phyloP scores from a whole-genome alignment of 2,113 vertebrate genomes.

The Scatophagus argus region DNA sequence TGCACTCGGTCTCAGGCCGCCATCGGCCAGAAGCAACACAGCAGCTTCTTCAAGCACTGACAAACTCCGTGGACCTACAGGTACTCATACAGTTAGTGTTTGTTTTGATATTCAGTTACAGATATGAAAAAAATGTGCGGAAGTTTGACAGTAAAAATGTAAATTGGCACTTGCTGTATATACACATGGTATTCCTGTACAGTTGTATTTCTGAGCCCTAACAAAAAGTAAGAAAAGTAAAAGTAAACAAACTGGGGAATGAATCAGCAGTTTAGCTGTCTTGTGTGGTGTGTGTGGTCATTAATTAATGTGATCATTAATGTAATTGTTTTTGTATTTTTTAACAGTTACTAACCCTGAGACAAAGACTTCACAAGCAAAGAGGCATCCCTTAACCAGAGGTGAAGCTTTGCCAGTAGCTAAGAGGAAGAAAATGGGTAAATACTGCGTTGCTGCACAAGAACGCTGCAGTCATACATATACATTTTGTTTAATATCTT shows the following conservation, averaged over 20 bases:
- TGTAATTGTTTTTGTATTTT: background rate
- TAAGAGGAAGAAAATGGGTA: conserved; percentile 71
- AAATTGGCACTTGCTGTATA: background rate
- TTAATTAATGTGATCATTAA: background rate
- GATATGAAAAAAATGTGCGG: background rate
- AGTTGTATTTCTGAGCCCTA: background rate
- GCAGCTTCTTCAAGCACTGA: conserved; percentile 10
- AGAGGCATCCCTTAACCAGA: conserved; percentile 49
- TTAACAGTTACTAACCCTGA: conserved; percentile 15
- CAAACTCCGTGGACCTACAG: conserved; percentile 37
- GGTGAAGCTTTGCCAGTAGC: conserved; percentile 34
- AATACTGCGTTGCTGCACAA: conserved; percentile 5
- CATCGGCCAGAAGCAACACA: conserved; percentile 10
- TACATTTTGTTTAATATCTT: background rate
- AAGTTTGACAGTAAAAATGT: background rate
- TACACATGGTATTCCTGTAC: background rate
- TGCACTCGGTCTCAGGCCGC: conserved; percentile 14
- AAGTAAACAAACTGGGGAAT: background rate
- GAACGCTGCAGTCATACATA: background rate
- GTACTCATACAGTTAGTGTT: conserved; percentile 21
- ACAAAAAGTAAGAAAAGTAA: too few species aligned
- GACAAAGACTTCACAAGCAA: conserved; percentile 36
- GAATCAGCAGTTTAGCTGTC: background rate
- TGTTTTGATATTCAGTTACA: background rate
- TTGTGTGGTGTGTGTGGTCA: background rate